Evolutionary conservation across 35 echinoderm and acorn worm species (phyloP), one percentile per base, ranked within the genome.

Genomic region (Hemicentrotus pulcherrimus): DNA sequence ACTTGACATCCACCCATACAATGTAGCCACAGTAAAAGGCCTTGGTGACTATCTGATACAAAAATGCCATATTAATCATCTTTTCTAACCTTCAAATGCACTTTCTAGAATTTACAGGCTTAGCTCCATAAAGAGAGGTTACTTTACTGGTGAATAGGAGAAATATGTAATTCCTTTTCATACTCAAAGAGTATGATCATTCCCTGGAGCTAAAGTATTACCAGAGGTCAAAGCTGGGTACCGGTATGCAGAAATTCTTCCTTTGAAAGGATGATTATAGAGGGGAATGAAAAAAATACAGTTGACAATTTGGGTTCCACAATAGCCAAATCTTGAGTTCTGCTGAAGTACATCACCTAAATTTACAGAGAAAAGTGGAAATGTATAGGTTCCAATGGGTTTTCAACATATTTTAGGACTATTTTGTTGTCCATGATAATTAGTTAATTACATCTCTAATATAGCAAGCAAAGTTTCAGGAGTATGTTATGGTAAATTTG

Each of bases 131-230:
- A 78, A 78, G 50, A n/a, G 5, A n/a, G 65, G 19, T n/a, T n/a
- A 78, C 65, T 28, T 41, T 41, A 71, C 19, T 78, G 65, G 65
- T 78, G 65, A 78, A 78, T 78, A 78, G 6, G n/a, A 78, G 65
- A 78, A 78, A 78, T 78, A 78, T 78, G 65, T 78, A 78, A n/a
- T 78, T 78, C 65, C 65, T 78, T n/a, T 78, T 78, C 65, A 78
- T 28, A 78, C 65, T 28, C 28, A 6, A 70, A 15, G 16, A 78
- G 19, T 78, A 55, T 14, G 24, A 78, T 78, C 65, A 7, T 78
- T 28, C 65, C 19, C 65, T 78, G 19, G 22, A 78, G 65, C 65
- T 78, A 78, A n/a, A 78, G 65, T 28, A n/a, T 28, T 78, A n/a
- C 19, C 4, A 28, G 65, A 78, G 65, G 50, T 55, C 50, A 11